phyloP scores from a whole-genome alignment of 2,113 vertebrate species.

The Calidris pygmaea region DNA sequence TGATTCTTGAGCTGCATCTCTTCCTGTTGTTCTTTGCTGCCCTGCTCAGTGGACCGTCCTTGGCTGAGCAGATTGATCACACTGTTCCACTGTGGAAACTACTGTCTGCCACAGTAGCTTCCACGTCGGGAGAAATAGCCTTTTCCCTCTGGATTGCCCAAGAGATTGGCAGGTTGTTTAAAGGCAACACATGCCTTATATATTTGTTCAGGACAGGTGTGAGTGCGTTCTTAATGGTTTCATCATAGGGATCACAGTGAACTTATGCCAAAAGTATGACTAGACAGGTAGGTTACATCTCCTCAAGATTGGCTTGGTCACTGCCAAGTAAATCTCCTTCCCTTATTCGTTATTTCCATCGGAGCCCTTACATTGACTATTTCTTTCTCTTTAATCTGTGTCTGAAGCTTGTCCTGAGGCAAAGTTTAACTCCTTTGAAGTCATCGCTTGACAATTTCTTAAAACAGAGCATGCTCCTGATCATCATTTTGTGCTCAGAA shows the following conservation, averaged over 20 bases:
- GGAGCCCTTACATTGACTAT: not conserved
- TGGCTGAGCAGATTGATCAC: not conserved
- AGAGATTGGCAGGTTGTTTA: not conserved
- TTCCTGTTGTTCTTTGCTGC: not conserved
- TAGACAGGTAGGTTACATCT: not conserved
- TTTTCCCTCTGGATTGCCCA: not conserved
- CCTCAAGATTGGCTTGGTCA: not conserved
- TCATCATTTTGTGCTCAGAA: not conserved
- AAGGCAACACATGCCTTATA: not conserved
- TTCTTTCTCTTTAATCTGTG: not conserved
- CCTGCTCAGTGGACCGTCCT: not conserved
- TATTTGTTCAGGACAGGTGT: not conserved
- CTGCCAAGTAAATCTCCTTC: not conserved
- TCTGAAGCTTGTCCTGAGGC: not conserved
- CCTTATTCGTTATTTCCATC: not conserved
- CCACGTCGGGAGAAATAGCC: not conserved
- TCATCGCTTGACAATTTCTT: not conserved
- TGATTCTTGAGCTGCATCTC: not conserved
- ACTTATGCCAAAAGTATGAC: not conserved
- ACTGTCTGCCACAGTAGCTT: not conserved
- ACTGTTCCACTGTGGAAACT: too few species aligned
- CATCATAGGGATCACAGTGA: not conserved
- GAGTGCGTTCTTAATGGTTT: not conserved
- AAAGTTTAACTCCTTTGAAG: not conserved
- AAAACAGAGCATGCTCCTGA: not conserved